Evolutionary conservation across 2,888 invertebrate species (phyloP), one percentile per base, ranked within the genome.

Genomic region (Podotricha telesiphe): DNA sequence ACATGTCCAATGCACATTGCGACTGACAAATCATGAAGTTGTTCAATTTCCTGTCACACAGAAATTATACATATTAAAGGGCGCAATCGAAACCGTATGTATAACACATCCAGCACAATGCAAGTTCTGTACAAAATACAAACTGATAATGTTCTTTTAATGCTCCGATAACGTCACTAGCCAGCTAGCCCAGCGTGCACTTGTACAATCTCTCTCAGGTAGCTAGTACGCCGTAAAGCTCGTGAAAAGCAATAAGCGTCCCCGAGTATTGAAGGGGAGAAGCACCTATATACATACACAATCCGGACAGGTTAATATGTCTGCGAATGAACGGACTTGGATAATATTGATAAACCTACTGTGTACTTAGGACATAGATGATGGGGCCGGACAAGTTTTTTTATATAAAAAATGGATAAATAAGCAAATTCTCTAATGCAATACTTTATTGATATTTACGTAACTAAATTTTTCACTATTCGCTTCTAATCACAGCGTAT

Each of bases 201-300:
- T 64, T 71, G 40, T 65, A 48, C 65, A 68, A 68, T 69, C 51
- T 59, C 45, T n/a, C n/a, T n/a, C 66, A 70, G 66, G 65, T 65
- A 64, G 61, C 15, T 50, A 48, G 62, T 28, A 67, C 65, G 68
- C 63, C 56, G 67, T 66, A 68, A 74, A 71, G 75, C 76, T 79
- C 72, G 71, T 72, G 72, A 78, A 80, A 80, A 80, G 83, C 82
- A 86, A 86, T 86, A 86, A 80, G 68, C 70, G 73, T 75, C 74
- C 67, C 77, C 51, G 74, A 76, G 81, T 80, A 84, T 83, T 85
- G 86, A 81, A 55, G 78, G 75, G 77, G 76, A 76, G 75, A 79
- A 83, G 70, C 55, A 61, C 47, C 20, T 55, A 47, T 61, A 53
- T 62, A 72, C n/a, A n/a, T n/a, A 68, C 67, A 68, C 42, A 47